Conservation (phyloP, 2,113 vertebrate genomes). For the Rhea pennata region DNA sequence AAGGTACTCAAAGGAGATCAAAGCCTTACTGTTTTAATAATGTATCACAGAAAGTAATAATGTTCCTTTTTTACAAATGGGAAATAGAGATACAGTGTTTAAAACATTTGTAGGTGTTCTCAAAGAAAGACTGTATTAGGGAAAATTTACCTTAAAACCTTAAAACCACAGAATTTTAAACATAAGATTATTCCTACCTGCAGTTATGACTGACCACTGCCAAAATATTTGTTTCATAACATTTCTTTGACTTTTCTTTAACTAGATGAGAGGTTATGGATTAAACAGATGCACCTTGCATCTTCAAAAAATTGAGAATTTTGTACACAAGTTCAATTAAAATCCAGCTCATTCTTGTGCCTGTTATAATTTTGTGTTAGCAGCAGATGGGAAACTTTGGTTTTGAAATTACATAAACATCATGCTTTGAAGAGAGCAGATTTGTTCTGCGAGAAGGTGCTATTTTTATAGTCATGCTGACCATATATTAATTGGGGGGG, state of each 20-base stretch:
- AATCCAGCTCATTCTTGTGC: background rate
- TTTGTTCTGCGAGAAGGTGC: background rate
- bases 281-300: background rate
- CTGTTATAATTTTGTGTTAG: background rate
- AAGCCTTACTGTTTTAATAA: background rate
- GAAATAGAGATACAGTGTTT: background rate
- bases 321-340: background rate
- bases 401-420: background rate
- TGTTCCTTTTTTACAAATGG: background rate
- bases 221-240: background rate
- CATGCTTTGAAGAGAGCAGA: background rate
- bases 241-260: background rate
- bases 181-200: background rate
- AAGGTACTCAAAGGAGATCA: background rate
- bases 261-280: background rate
- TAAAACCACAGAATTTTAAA: background rate
- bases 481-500: background rate
- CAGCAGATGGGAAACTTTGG: background rate
- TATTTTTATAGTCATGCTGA: background rate
- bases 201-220: background rate
- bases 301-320: background rate
- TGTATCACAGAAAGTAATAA: background rate
- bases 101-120: background rate
- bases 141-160: background rate
- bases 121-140: background rate